Evolutionary conservation across 2,888 invertebrate genomes (phyloP), one percentile per base, ranked within the genome.

Genomic region (Spisula subtruncata): DNA sequence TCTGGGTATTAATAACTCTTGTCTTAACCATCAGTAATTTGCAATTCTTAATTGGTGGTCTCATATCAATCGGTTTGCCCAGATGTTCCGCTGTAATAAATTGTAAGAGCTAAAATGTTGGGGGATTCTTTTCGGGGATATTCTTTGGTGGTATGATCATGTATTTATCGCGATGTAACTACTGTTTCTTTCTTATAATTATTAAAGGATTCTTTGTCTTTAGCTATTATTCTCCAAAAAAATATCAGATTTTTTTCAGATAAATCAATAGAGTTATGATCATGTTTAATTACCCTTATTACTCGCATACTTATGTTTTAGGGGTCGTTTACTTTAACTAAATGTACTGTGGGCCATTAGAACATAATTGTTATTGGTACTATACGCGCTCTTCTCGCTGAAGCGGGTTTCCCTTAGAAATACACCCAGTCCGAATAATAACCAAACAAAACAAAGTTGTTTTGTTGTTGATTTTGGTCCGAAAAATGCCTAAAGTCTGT

Each of bases 21-120:
- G 83, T 81, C 86, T 89, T 75, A 84, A 32, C 35, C 46, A 54
- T 83, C 41, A 32, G 89, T 86, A 54, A 83, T 82, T 86, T 86
- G 81, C 66, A 71, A 81, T 86, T 86, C 89, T 86, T 86, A 89
- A 86, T 89, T 86, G 89, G 89, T 89, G 89, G 89, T 89, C 89
- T 48, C 71, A 54, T 29, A 60, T 51, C 82, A 48, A 80, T 48
- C 25, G 18, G 25, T 60, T 54, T 75, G n/a, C 48, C 56, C 89
- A 89, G 89, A 89, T 89, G 89, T 75, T 84, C 51, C 12, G 16
- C n/a, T 10, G 84, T 81, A 71, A 75, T 84, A 84, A 84, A 84
- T 51, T n/a, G 18, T 75, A 84, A 75, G 75, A 18, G 51, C 75
- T 20, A 84, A 75, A 84, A 75, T 25, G 66, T 51, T n/a, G 66